phyloP scores from a whole-genome alignment of 1,140 invertebrate genomes.

The Papilio polyxenes region DNA sequence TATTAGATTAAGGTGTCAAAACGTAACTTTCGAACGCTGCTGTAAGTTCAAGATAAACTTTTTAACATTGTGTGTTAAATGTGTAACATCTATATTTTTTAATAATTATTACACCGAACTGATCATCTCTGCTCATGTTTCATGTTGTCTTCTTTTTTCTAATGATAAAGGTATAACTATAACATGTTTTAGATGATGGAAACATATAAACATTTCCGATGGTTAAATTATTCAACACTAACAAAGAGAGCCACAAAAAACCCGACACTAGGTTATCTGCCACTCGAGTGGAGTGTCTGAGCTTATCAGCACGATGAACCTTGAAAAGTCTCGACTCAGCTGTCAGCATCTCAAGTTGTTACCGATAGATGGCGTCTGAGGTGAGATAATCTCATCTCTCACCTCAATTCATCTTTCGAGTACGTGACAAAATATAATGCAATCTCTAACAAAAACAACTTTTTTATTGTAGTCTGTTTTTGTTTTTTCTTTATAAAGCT shows the following conservation, averaged over 20 bases:
- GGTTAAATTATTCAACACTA: too few relatives aligned
- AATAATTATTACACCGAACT: too few relatives aligned
- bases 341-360: constrained; percentile 5
- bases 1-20: background rate
- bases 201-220: too few relatives aligned
- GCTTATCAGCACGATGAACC: background rate
- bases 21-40: background rate
- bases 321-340: constrained; percentile 7
- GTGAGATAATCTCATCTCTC: background rate
- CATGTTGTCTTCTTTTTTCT: too few relatives aligned
- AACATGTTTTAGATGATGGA: too few relatives aligned
- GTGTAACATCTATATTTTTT: too few relatives aligned
- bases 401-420: background rate
- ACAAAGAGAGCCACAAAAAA: background rate
- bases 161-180: too few relatives aligned
- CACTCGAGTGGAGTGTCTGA: background rate
- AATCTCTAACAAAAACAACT: background rate
- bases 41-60: too few relatives aligned
- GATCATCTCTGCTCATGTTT: too few relatives aligned
- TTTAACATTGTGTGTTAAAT: too few relatives aligned
- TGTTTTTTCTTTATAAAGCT: background rate
- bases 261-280: background rate
- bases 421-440: background rate
- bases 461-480: background rate
- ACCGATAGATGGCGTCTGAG: background rate